Conservation (phyloP, 2,797 vertebrate species). For the Neostethus bicornis region DNA sequence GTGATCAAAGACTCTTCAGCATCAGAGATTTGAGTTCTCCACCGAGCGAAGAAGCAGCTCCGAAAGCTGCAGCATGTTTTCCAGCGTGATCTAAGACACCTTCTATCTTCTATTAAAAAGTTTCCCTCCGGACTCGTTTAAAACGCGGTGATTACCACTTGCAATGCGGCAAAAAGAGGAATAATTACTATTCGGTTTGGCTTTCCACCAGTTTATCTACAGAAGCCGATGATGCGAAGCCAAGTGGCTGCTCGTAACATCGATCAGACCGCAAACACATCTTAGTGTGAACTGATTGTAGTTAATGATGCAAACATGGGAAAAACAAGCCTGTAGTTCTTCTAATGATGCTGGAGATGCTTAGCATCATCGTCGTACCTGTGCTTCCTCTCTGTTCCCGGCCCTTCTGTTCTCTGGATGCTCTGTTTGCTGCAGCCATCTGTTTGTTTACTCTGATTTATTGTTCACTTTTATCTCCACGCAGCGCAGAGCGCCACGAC, state of each 20-base stretch:
- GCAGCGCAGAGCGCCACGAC: conserved; percentile 42
- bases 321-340: conserved; percentile 12
- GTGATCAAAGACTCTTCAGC: conserved; percentile 8
- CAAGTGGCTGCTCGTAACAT: not conserved
- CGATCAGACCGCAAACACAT: not conserved
- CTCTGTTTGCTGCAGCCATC: conserved; percentile 57
- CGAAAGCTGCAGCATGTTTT: not conserved
- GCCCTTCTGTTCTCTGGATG: conserved; percentile 37
- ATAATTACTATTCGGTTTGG: not conserved
- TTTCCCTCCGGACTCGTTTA: not conserved
- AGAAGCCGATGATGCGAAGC: not conserved
- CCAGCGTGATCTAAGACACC: not conserved
- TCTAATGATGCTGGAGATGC: conserved; percentile 24
- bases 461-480: conserved; percentile 57
- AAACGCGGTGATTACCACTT: not conserved
- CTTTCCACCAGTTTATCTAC: not conserved
- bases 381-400: conserved; percentile 38
- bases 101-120: not conserved
- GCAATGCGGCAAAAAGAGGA: not conserved
- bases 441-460: conserved; percentile 73
- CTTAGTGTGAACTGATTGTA: conserved; percentile 10
- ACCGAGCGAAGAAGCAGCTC: not conserved
- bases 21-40: not conserved
- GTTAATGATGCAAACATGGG: conserved; percentile 8
- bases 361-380: conserved; percentile 35